Conservation (phyloP, 1,140 invertebrate species). For the Rhagoletis pomonella region DNA sequence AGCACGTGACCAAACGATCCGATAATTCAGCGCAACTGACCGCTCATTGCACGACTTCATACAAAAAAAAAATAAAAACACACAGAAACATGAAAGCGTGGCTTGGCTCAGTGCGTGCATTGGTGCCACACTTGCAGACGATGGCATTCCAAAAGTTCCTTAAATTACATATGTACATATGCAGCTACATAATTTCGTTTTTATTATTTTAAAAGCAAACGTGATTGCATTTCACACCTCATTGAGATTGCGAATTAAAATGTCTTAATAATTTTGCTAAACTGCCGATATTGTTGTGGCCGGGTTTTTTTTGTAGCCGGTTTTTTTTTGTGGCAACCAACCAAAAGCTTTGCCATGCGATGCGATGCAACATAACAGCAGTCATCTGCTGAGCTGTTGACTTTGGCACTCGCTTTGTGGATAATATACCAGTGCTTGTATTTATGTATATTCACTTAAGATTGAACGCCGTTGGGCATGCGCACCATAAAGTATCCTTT, state of each 20-base stretch:
- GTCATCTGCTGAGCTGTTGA: not conserved
- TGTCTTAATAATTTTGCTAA: conserved; percentile 73
- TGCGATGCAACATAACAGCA: not conserved
- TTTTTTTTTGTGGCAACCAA: not conserved
- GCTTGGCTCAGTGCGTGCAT: not conserved
- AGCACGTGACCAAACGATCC: conserved; percentile 49
- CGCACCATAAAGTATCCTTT: conserved; percentile 39
- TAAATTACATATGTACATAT: not conserved
- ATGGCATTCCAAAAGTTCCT: conserved; percentile 3
- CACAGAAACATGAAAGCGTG: not conserved
- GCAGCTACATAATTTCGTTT: conserved; percentile 15
- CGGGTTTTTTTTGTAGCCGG: too few relatives aligned
- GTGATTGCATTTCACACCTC: conserved; percentile 73
- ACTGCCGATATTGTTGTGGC: conserved; percentile 55
- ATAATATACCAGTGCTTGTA: not conserved
- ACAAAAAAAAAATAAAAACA: not conserved
- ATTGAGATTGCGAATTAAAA: conserved; percentile 73
- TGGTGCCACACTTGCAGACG: not conserved
- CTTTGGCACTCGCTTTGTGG: not conserved
- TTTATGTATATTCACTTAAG: conserved; percentile 1
- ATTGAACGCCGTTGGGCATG: conserved; percentile 24
- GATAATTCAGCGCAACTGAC: conserved; percentile 36
- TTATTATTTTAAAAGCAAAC: conserved; percentile 69
- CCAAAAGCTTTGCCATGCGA: too few relatives aligned
- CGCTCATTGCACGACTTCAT: conserved; percentile 22